A percentile compares a stretch with the other conserved stretches of the same genome.
phyloP scores from a whole-genome alignment of 1,140 invertebrate species.

The Globodera ellingtonae region DNA sequence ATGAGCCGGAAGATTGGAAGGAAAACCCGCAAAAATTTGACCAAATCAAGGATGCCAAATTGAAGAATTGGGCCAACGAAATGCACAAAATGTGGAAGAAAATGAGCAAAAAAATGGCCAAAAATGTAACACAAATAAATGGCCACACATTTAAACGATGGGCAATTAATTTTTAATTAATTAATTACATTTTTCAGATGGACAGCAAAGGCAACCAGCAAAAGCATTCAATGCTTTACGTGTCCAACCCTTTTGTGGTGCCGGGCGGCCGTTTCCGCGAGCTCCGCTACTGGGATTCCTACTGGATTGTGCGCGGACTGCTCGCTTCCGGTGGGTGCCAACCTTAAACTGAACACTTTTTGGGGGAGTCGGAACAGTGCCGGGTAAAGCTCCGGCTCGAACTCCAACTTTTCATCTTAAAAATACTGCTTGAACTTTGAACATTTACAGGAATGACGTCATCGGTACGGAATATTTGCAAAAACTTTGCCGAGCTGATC shows the following conservation, averaged over 20 bases:
- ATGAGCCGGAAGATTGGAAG: conserved; percentile 14
- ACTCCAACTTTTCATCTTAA: too few relatives aligned
- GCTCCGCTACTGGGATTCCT: too few relatives aligned
- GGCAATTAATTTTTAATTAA: not conserved
- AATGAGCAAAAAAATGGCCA: not conserved
- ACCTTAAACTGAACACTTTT: too few relatives aligned
- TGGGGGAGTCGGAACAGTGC: too few relatives aligned
- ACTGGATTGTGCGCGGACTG: conserved; percentile 83
- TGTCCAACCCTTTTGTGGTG: conserved; percentile 84
- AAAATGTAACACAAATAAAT: not conserved
- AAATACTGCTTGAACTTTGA: too few relatives aligned
- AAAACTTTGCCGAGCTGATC: conserved; percentile 18
- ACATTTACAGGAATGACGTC: not conserved
- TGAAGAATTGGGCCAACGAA: not conserved
- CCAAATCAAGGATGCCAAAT: not conserved
- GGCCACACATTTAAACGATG: not conserved
- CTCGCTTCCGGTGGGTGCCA: not conserved
- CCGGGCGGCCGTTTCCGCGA: conserved; percentile 75
- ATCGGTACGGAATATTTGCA: conserved; percentile 7
- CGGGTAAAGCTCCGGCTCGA: too few relatives aligned
- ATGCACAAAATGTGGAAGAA: conserved; percentile 21
- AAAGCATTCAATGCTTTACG: conserved; percentile 78
- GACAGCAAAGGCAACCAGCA: conserved; percentile 70
- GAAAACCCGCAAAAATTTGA: conserved; percentile 16
- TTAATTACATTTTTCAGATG: not conserved